These are phyloP conservation scores for Steinernema scapterisci DNA, from an alignment of 2,888 invertebrate species.

Conservation along the genomic window DNA sequence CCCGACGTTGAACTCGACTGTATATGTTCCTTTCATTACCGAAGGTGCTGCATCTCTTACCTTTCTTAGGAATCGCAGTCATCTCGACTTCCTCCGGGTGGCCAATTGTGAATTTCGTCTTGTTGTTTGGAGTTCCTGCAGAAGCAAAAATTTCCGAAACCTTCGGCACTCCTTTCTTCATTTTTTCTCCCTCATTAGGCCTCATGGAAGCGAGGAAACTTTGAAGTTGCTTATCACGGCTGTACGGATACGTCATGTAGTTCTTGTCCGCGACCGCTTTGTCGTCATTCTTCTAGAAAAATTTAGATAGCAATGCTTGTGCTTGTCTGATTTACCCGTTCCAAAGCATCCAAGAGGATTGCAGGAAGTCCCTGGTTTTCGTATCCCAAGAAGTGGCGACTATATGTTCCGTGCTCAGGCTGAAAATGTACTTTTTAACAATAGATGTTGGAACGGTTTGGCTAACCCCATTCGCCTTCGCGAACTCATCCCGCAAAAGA, in stretches of 20 bases:
- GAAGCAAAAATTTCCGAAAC: background rate
- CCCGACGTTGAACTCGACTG: constrained; percentile 3
- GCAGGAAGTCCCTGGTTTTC: background rate
- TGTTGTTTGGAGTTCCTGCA: background rate
- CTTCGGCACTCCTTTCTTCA: no score
- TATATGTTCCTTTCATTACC: background rate
- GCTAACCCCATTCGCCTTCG: background rate
- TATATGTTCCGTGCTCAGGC: constrained; percentile 4
- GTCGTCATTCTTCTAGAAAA: background rate
- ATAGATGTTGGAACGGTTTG: background rate
- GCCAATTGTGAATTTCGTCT: constrained; percentile 3
- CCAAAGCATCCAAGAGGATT: background rate
- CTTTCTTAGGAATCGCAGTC: background rate
- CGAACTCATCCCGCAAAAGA: background rate
- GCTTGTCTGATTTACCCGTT: background rate
- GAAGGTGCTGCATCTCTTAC: background rate
- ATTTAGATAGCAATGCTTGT: background rate
- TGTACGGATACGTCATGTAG: constrained; percentile 10
- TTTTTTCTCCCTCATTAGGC: background rate
- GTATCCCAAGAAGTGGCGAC: constrained; percentile 6
- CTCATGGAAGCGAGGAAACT: background rate
- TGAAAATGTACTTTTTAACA: background rate
- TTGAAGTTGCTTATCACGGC: background rate
- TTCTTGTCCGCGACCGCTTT: background rate
- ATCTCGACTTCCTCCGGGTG: background rate